phyloP scores from a whole-genome alignment of 2,888 invertebrate genomes.

The Eutolmus rufibarbis region DNA sequence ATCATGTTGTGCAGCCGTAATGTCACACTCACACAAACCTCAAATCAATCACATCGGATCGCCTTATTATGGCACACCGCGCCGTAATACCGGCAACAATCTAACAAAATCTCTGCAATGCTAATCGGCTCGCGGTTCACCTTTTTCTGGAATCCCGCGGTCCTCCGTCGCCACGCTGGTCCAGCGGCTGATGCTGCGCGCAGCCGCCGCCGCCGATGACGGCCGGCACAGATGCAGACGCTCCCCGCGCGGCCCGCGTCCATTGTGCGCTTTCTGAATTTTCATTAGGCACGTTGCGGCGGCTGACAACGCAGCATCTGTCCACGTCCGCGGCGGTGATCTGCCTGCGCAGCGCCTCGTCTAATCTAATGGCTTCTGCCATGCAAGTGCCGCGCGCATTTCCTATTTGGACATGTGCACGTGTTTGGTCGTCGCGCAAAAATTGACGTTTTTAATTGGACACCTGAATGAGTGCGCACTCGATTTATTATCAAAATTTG shows the following conservation, averaged over 20 bases:
- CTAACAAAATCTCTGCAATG: constrained; percentile 28
- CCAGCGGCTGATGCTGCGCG: neutral
- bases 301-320: constrained; percentile 28
- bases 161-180: neutral
- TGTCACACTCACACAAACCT: constrained; percentile 44
- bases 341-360: constrained; percentile 42
- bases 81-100: constrained; percentile 25
- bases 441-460: constrained; percentile 47
- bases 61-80: constrained; percentile 35
- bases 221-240: neutral
- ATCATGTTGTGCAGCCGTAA: constrained; percentile 44
- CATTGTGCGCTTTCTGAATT: neutral
- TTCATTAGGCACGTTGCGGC: constrained; percentile 25
- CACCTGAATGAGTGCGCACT: constrained; percentile 43
- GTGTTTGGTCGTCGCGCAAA: constrained; percentile 43
- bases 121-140: constrained; percentile 30
- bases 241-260: neutral
- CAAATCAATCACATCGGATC: constrained; percentile 44
- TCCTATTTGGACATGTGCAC: constrained; percentile 44
- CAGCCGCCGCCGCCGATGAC: neutral
- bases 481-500: constrained; percentile 41
- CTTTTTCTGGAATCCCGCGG: neutral
- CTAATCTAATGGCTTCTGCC: constrained; percentile 55
- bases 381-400: constrained; percentile 53
- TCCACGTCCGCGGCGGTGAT: constrained; percentile 13